These are phyloP conservation scores for Sebastes goodei DNA, from an alignment of 2,797 vertebrate species.

Conservation along the genomic window DNA sequence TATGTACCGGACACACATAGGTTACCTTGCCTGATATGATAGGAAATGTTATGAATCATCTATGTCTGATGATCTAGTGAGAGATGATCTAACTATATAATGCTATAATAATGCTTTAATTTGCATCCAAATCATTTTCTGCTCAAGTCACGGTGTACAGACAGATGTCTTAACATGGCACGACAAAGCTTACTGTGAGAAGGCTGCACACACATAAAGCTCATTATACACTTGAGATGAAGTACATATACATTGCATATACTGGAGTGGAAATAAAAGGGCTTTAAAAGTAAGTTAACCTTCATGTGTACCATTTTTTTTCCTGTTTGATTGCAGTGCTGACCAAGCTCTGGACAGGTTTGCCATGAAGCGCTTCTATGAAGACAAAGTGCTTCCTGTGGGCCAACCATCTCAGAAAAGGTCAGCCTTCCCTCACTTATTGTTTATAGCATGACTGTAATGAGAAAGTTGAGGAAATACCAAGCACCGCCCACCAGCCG, in stretches of 20 bases:
- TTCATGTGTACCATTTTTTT: background rate
- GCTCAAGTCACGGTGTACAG: background rate
- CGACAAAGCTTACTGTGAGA: background rate
- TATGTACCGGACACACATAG: background rate
- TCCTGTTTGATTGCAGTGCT: slow-evolving; percentile 80
- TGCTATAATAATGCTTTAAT: background rate
- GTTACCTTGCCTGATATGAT: background rate
- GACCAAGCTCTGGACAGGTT: slow-evolving; percentile 98
- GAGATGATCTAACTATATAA: background rate
- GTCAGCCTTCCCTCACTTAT: slow-evolving; percentile 78
- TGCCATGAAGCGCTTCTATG: slow-evolving; percentile 99
- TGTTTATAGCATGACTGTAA: slow-evolving; percentile 21
- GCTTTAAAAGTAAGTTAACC: background rate
- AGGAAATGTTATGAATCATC: background rate
- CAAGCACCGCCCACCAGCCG: too few relatives aligned
- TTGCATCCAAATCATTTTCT: background rate
- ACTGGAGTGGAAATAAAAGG: background rate
- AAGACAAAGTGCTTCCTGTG: slow-evolving; percentile 97
- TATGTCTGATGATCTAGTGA: background rate
- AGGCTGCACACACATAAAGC: background rate
- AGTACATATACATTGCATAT: background rate
- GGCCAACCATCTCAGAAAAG: slow-evolving; percentile 97
- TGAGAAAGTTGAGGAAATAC: too few relatives aligned
- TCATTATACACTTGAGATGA: background rate
- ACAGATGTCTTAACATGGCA: background rate